Base-by-base conservation (phyloP, 1,140 invertebrate species). In the Sitophilus oryzae region DNA sequence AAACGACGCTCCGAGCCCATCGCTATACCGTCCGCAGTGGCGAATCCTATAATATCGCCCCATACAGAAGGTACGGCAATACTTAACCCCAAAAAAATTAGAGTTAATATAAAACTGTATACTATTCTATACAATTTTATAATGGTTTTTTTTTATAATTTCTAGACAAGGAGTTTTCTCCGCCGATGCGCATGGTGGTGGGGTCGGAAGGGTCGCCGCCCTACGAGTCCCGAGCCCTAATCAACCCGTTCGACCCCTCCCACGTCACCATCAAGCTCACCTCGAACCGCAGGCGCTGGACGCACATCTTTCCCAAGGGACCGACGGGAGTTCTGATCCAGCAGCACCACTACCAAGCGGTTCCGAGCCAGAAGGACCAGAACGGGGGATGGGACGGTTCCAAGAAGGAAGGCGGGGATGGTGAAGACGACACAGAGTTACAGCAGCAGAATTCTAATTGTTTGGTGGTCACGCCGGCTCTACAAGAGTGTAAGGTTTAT, bases 241-340 rank as follows among this genome's bases (percentile, higher is more conserved):
- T 98, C 52, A 98, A 98, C 76, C 96, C 96, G 0, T 98, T 99
- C 73, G 93, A 96, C 71, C 95, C 95, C 0, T 94, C 93, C 0
- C 90, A 96, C 68, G 92, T 97, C 49, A 93, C 92, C 23, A 93
- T 98, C 46, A 96, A 96, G 71, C 75, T 98, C 40, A 98, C 96
- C 0, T 96, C 94, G 41, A 98, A 98, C 73, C 78, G 96, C 42
- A 76, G 95, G 41, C 78, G 96, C 45, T 99, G 96, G 96, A 96
- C 94, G 4, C 96, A 99, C 71, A 96, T 97, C 55, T 98, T 99
- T 74, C 96, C 96, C 2, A 93, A 94, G 81, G 91, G 89, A 43
- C 90, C 90, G 18, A 89, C 86, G 0, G 91, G 90, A 1, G 86
- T 91, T 20, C 73, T 93, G 14, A 93, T 94, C 63, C 91, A 93